Conservation (phyloP, 1,140 invertebrate genomes). For the Diorhabda carinulata region DNA sequence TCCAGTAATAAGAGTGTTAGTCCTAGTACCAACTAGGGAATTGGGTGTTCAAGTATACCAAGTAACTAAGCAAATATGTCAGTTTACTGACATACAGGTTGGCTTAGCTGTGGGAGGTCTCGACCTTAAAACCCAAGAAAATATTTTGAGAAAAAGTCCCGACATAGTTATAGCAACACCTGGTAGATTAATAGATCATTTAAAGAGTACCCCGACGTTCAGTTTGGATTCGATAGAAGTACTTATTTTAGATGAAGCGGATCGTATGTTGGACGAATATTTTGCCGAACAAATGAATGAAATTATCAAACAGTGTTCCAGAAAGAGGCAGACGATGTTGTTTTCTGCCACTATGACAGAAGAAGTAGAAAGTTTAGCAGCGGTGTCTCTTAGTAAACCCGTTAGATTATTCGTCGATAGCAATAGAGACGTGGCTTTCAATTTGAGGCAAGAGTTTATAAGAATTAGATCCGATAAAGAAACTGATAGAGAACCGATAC, state of each 20-base stretch:
- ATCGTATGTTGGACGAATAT: constrained; percentile 96
- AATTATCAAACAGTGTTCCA: constrained; percentile 84
- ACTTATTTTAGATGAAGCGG: constrained; percentile 91
- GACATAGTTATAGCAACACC: constrained; percentile 98
- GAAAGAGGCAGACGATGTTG: constrained; percentile 93
- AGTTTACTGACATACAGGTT: constrained; percentile 80
- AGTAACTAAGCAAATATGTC: constrained; percentile 85
- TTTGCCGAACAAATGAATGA: constrained; percentile 99
- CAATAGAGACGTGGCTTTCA: constrained; percentile 92
- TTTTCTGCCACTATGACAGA: constrained; percentile 99
- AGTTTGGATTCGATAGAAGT: constrained; percentile 88
- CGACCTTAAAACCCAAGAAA: constrained; percentile 91
- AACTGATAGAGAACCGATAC: constrained; percentile 84
- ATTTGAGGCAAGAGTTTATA: constrained; percentile 94
- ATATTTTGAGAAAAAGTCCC: constrained; percentile 80
- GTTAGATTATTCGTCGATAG: constrained; percentile 93
- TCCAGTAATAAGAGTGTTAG: constrained; percentile 78
- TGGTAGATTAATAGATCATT: constrained; percentile 93
- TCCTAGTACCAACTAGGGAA: constrained; percentile 95
- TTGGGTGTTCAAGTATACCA: constrained; percentile 89
- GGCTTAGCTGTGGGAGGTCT: constrained; percentile 87
- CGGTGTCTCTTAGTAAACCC: constrained; percentile 86
- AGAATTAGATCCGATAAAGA: constrained; percentile 74
- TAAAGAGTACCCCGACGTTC: constrained; percentile 94
- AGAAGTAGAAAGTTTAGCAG: constrained; percentile 75